phyloP scores from a whole-genome alignment of 2,888 invertebrate genomes.

The Smittia sp. region DNA sequence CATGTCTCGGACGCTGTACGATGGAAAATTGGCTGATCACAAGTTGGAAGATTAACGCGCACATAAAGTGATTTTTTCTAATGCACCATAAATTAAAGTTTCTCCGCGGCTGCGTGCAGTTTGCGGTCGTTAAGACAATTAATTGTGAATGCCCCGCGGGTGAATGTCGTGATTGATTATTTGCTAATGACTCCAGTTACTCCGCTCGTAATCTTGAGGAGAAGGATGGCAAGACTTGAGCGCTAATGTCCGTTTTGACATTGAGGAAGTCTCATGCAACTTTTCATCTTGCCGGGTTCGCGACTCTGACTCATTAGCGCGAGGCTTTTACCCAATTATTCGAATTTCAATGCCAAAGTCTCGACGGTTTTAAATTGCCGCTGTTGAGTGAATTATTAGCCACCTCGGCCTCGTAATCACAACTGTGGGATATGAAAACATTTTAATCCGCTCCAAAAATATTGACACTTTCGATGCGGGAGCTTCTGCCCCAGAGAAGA shows the following conservation, averaged over 20 bases:
- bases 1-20: background rate
- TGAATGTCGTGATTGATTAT: slow-evolving; percentile 35
- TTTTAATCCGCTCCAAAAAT: slow-evolving; percentile 12
- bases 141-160: background rate
- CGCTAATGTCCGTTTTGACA: background rate
- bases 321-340: slow-evolving; percentile 37
- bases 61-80: background rate
- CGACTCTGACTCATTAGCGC: no score
- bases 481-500: background rate
- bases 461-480: slow-evolving; percentile 7
- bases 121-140: background rate
- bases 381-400: background rate
- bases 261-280: background rate
- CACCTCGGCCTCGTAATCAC: background rate
- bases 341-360: slow-evolving; percentile 28
- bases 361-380: no score
- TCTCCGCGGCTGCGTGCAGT: background rate
- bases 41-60: slow-evolving; percentile 6
- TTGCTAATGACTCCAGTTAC: slow-evolving; percentile 33
- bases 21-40: background rate
- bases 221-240: no score
- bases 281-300: no score
- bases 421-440: background rate
- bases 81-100: slow-evolving; percentile 18
- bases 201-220: background rate